Base-by-base conservation (phyloP, 2,797 vertebrate species). In the Pseudomugil tenellus region DNA sequence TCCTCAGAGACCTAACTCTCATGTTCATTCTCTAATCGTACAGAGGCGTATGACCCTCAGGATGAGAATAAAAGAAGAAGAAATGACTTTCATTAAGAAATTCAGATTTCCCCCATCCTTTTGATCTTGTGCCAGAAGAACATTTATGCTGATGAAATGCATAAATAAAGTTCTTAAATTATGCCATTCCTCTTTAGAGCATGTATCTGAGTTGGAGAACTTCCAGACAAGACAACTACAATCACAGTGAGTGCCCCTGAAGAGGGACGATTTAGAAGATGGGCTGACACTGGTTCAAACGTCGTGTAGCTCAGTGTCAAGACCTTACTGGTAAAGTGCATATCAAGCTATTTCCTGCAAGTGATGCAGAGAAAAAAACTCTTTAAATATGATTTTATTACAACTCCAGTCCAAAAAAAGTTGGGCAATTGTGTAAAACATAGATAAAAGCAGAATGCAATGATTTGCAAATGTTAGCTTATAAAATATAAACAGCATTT, bases 31-130 rank as follows among this genome's bases (percentile, higher is more conserved):
- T 87, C 84, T 93, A 92, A 93, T 92, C 89, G 87, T 82, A 92
- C 87, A 87, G 93, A 94, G 92, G 91, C 89, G 71, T 91, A 90
- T 89, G 92, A 93, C 93, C 93, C 93, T 80, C 90, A 93, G 93
- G 93, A 95, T 88, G 92, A 89, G 92, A 94, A 93, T 92, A 94
- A 94, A 93, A 93, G 91, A 93, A 93, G 90, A 88, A 93, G 87
- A 93, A 94, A 94, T 92, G 87, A 94, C 94, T 94, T 95, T 94
- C 94, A 95, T 94, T 95, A 94, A 93, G 93, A 92, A 94, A 94
- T 93, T 93, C 93, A 91, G 91, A 94, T 93, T 92, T 85, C 83
- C 83, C 85, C 80, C 89, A 92, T 92, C 89, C 93, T 93, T 94
- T 94, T 94, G 93, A 95, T 94, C 92, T 93, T 80, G 84, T 79